These are phyloP conservation scores for Steinernema scapterisci DNA, from an alignment of 2,888 invertebrate genomes.

Conservation along the genomic window DNA sequence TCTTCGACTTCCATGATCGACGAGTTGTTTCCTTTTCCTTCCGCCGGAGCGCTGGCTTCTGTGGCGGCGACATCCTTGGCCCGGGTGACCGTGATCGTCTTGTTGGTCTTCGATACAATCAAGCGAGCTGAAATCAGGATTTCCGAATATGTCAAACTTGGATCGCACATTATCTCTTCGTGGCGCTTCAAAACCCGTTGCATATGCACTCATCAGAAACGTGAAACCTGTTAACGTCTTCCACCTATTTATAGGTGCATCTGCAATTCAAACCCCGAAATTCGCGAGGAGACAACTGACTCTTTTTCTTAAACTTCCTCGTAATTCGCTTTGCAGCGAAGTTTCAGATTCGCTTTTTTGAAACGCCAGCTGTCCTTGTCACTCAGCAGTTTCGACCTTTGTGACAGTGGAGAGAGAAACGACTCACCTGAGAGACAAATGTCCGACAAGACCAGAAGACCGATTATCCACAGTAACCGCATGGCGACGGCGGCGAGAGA, in stretches of 20 bases:
- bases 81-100: constrained; percentile 15
- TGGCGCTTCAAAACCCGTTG: background rate
- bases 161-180: background rate
- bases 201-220: background rate
- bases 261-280: background rate
- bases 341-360: background rate
- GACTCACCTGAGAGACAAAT: constrained; percentile 18
- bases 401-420: too few relatives aligned
- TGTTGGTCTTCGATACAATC: constrained; percentile 20
- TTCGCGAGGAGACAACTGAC: constrained; percentile 7
- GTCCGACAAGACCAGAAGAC: constrained; percentile 9
- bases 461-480: constrained; percentile 22
- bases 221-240: background rate
- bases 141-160: background rate
- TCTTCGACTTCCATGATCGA: constrained; percentile 29
- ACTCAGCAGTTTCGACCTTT: background rate
- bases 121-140: background rate
- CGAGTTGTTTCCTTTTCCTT: background rate
- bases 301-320: background rate
- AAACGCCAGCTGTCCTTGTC: constrained; percentile 7
- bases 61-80: constrained; percentile 15
- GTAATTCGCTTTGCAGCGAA: background rate
- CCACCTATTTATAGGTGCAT: constrained; percentile 23
- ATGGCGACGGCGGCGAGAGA: background rate
- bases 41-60: background rate